Base-by-base conservation (phyloP, 2,888 invertebrate genomes). In the Plebejus melissa region DNA sequence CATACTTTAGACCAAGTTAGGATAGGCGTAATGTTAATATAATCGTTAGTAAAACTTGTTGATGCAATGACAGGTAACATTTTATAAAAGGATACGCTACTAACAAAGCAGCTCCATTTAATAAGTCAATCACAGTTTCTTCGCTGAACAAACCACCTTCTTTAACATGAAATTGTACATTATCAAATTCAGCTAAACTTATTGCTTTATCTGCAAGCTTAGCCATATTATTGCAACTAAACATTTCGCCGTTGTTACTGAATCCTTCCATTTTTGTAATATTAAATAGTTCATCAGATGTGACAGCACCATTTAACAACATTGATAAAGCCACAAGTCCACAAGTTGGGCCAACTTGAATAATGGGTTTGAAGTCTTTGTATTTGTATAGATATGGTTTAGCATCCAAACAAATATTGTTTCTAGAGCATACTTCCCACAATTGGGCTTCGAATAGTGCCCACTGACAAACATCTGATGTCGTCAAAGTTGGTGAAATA, bases 241-340 rank as follows among this genome's bases (percentile, higher is more conserved):
- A 97, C 94, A 98, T 97, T 94, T 99, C 99, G 9, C 99, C 98
- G 82, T 97, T 96, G 80, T 95, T 95, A 3, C 97, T 97, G 82
- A 94, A 97, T 2, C 95, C 95, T 80, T 94, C 89, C 36, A 89
- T 84, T 85, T 94, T 94, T 0, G 97, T 96, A 80, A 94, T 92
- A 77, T 94, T 89, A 1, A 97, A 90, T 22, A 95, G 93, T 76
- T 96, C 90, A 41, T 89, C 93, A 9, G 94, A 90, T n/a, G 94
- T 87, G 5, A 94, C 92, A 76, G 90, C 90, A 74, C 94, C 94
- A 78, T 95, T 94, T 0, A 96, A 90, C 74, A 96, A 94, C 97
- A 98, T 98, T 60, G 96, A 96, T 50, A 98, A 87, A 2, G 98
- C 98, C n/a, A 97, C 97, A 76, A 98, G 87, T 9, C 98, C 98